Evolutionary conservation across 2,797 vertebrate genomes (phyloP), one percentile per base, ranked within the genome.

Genomic region (Alfaro cultratus): DNA sequence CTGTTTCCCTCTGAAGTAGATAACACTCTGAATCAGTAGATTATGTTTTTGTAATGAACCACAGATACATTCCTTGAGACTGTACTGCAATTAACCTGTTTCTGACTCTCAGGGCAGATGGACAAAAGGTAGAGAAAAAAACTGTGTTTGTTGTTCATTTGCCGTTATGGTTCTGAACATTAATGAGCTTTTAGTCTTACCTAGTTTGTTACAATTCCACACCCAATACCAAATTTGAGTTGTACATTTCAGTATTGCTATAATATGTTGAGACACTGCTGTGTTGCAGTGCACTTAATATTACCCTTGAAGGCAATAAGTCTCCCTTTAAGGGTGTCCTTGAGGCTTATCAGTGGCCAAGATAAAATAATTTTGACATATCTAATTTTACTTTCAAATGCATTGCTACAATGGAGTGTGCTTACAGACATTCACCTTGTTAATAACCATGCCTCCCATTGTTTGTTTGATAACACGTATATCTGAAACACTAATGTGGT

Each of bases 281-380:
- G 16, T 73, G 16, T 80, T 78, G 53, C 31, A 55, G 46, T 21
- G 34, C 49, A 39, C 46, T 60, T 62, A 62, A 81, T 39, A 79
- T 21, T 34, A 18, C 60, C 39, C 74, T 41, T 10, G 39, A 18
- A 41, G 70, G 83, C 76, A 87, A 43, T 74, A 36, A 43, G 47
- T 73, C 72, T 53, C 77, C 81, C 83, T 87, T 74, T n/a, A 62
- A 55, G 79, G 83, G 85, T 80, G 84, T 85, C 78, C 82, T 82
- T 47, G 41, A 62, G 82, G 77, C 81, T 85, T 74, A 79, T 75
- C 64, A 78, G 84, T 92, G 80, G 78, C 89, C 89, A 89, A 87
- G 90, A 84, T 60, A 31, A 86, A 79, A 88, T 62, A 18, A 34
- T 31, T 62, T 62, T 34, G 60, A 62, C 29, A 62, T 62, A 34